These are phyloP conservation scores for Selene dorsalis DNA, from an alignment of 2,797 vertebrate species.

Conservation along the genomic window DNA sequence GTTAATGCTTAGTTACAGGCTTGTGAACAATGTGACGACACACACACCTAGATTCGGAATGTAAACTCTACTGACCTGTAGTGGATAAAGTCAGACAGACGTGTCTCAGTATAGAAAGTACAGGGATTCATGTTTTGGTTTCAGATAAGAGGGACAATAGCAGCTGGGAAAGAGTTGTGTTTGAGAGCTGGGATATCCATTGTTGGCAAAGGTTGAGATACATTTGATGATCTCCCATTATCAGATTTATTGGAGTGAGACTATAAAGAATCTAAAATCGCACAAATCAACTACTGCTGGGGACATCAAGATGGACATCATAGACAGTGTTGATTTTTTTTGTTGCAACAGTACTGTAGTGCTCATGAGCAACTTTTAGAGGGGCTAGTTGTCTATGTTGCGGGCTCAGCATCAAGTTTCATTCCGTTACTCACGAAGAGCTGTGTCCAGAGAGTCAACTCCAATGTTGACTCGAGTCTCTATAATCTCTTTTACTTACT, in stretches of 20 bases:
- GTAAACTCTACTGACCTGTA: slow-evolving; percentile 16
- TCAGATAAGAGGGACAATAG: background rate
- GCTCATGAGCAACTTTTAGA: too few species aligned
- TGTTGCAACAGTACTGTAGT: too few species aligned
- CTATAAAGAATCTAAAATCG: background rate
- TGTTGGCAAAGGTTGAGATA: background rate
- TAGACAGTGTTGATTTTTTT: too few species aligned
- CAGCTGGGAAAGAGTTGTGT: background rate
- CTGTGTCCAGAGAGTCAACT: too few species aligned
- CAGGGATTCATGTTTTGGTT: background rate
- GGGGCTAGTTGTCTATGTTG: too few species aligned
- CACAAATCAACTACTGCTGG: background rate
- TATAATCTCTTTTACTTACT: too few species aligned
- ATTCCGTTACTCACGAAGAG: too few species aligned
- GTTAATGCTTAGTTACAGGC: slow-evolving; percentile 45
- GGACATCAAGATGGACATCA: background rate
- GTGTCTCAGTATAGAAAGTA: slow-evolving; percentile 3
- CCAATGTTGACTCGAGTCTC: too few species aligned
- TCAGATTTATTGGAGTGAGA: background rate
- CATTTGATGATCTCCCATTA: background rate
- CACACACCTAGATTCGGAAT: slow-evolving; percentile 5
- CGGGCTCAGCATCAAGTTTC: too few species aligned
- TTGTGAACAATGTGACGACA: slow-evolving; percentile 23
- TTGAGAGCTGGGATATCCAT: background rate
- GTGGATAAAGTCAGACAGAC: slow-evolving; percentile 4